Base-by-base conservation (phyloP, 1,140 invertebrate genomes). In the Plutomurus gul region DNA sequence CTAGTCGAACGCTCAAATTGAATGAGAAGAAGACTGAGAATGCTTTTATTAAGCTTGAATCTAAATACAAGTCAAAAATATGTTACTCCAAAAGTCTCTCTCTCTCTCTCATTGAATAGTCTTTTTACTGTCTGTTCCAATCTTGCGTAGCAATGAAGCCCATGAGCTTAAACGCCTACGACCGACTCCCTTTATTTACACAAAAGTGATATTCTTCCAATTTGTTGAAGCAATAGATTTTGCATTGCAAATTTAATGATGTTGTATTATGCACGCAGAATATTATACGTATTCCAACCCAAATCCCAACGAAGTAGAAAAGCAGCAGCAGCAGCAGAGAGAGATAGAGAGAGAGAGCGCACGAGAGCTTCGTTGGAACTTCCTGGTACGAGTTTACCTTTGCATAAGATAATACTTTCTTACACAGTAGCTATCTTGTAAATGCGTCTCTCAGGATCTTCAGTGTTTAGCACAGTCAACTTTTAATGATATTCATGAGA, bases 231-330 rank as follows among this genome's bases (percentile, higher is more conserved):
- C 56, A 65, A 65, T 65, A 65, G 56, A 65, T 16, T 65, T 30
- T 65, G 56, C 30, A 65, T 65, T 65, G 56, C 56, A 65, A 65
- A 65, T 65, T 25, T 65, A 65, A 65, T 65, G 10, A 65, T 33
- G 0, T 30, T 65, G n/a, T 18, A 33, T 65, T 30, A 25, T 27
- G 25, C 27, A n/a, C 25, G 3, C 20, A 51, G 18, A 8, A n/a
- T 43, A 33, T 5, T 65, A 33, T 36, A 30, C 27, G 36, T 51
- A 65, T 36, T 36, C 10, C 56, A 65, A 33, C 25, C 16, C 22
- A 16, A 27, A 27, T 10, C 1, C 51, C 25, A 27, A 43, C 39
- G n/a, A n/a, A n/a, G n/a, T n/a, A n/a, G n/a, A n/a, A n/a, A n/a
- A n/a, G n/a, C n/a, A n/a, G n/a, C n/a, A n/a, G n/a, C n/a, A n/a